Base-by-base conservation (phyloP, 2,888 invertebrate genomes). In the Drosophila antonietae region DNA sequence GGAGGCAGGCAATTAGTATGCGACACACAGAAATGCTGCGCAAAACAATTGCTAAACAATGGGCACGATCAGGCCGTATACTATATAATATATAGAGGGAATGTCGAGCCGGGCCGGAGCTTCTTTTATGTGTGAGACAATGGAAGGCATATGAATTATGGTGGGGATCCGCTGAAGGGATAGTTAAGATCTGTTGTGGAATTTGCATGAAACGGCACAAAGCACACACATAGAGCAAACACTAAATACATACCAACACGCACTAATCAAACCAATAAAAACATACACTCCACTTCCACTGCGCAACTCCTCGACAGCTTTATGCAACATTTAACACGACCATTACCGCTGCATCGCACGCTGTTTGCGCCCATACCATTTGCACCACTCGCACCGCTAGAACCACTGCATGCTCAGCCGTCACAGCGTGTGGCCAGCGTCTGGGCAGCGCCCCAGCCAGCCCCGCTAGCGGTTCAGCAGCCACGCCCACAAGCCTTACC, bases 241-340 rank as follows among this genome's bases (percentile, higher is more conserved):
- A 51, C 31, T 49, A 53, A 15, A 55, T 57, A 64, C 60, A 63
- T 51, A 31, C n/a, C 31, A 49, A 49, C 49, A 23, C 43, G 43
- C n/a, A 58, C 23, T 14, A 49, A 51, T 53, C 37, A 63, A 44
- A 20, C 41, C 49, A 62, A 52, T 35, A 39, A 49, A 59, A 28
- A 39, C 28, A 28, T 18, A 61, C 57, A 68, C 51, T 71, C 31
- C 61, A 80, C 60, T 67, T 35, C 68, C 71, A 79, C 51, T 67
- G 51, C 66, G 28, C 41, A 57, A 41, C 70, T 68, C 52, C 68
- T 64, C 58, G 47, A 69, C 84, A 91, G 91, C 89, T 88, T 90
- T 81, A 87, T 90, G 85, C 87, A 88, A 86, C 90, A 90, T 72
- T 68, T 87, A 89, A 90, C 89, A 86, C 81, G 86, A 31, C 86